A percentile compares a stretch with the other conserved stretches of the same genome.
Conservation (phyloP, 1,140 invertebrate species). For the Drosophila gunungcola region DNA sequence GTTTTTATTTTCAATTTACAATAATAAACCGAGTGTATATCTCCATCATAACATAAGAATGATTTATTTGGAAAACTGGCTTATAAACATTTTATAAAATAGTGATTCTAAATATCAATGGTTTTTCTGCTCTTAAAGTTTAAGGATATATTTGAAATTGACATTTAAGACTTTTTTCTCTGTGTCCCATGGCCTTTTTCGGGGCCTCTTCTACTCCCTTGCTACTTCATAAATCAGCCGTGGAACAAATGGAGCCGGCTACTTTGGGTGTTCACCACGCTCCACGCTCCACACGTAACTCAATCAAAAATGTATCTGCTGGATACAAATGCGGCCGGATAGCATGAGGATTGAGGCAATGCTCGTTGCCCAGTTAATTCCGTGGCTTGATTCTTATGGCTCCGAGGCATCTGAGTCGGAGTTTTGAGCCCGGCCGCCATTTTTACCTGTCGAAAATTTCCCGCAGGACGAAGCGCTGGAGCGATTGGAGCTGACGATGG, state of each 20-base stretch:
- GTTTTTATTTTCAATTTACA: no score
- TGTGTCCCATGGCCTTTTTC: not conserved
- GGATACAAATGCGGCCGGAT: constrained; percentile 64
- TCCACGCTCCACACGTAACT: constrained; percentile 71
- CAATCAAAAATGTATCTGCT: constrained; percentile 81
- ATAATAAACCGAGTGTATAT: no score
- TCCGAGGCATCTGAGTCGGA: constrained; percentile 24
- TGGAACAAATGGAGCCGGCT: constrained; percentile 72
- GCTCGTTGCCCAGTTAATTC: constrained; percentile 53
- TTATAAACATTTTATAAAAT: no score
- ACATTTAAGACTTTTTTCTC: not conserved
- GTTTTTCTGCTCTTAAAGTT: no score
- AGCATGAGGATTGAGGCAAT: constrained; percentile 57
- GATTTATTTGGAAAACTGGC: no score
- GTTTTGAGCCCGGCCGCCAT: constrained; percentile 51
- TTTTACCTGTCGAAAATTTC: constrained; percentile 83
- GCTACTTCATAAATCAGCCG: constrained; percentile 74
- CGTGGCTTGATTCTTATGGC: constrained; percentile 23
- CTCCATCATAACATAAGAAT: no score
- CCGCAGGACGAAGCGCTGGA: constrained; percentile 63
- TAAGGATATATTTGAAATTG: not conserved
- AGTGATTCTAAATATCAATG: no score
- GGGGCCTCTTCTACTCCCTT: constrained; percentile 18
- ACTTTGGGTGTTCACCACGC: constrained; percentile 28
- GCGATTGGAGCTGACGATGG: constrained; percentile 52